Evolutionary conservation across 64 coral and sea anemone genomes (phyloP).

Genomic region (Stichodactyla helianthus): DNA sequence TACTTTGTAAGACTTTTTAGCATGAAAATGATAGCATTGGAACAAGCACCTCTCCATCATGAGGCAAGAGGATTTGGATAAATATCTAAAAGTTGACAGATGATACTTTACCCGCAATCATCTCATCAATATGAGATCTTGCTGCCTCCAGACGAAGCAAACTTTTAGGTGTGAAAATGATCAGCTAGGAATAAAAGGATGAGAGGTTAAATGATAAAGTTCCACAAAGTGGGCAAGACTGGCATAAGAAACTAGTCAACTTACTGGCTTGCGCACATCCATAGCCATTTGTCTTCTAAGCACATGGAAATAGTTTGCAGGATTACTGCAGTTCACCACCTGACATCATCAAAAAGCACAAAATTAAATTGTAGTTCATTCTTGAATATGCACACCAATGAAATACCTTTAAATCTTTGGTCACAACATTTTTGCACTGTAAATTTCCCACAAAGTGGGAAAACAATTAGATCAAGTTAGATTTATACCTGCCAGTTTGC

Average conservation of each 20-base stretch:
- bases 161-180: conserved; percentile 90
- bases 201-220: neutral
- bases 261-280: conserved; percentile 97
- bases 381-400: no score
- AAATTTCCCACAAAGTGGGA: no score
- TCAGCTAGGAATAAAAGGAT: conserved; percentile 54
- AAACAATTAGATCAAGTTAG: neutral
- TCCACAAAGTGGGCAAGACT: no score
- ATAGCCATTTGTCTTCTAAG: conserved; percentile 85
- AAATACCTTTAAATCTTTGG: no score
- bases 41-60: no score
- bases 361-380: no score
- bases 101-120: conserved; percentile 62
- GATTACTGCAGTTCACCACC: conserved; percentile 96
- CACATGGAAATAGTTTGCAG: conserved; percentile 85
- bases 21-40: no score
- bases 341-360: no score
- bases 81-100: neutral
- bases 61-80: no score
- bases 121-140: conserved; percentile 88
- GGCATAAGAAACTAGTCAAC: neutral
- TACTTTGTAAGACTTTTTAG: no score
- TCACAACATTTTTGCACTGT: no score
- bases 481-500: conserved; percentile 79
- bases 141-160: conserved; percentile 91